Conservation (phyloP, 2,888 invertebrate genomes). For the Oligia fasciuncula region DNA sequence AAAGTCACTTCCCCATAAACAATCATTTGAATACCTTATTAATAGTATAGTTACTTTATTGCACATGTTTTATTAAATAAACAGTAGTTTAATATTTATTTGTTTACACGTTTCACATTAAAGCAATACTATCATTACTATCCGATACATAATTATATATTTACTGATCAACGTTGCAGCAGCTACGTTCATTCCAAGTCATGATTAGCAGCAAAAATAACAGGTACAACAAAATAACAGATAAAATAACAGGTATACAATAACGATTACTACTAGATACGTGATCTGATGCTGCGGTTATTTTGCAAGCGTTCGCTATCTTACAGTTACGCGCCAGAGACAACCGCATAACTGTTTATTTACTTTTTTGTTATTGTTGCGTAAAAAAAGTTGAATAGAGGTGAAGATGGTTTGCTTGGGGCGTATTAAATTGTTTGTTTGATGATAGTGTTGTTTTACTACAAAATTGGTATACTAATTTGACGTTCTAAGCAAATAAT, state of each 20-base stretch:
- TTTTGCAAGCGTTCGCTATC: conserved; percentile 61
- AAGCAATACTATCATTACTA: background rate
- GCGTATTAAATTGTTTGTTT: conserved; percentile 10
- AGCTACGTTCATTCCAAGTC: conserved; percentile 8
- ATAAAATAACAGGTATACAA: conserved; percentile 32
- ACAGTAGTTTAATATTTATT: background rate
- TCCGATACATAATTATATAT: conserved; percentile 7
- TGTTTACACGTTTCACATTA: background rate
- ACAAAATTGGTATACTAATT: background rate
- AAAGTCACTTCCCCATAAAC: background rate
- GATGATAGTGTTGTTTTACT: background rate
- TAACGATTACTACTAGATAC: conserved; percentile 46
- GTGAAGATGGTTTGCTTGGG: conserved; percentile 36
- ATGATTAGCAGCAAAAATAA: conserved; percentile 37
- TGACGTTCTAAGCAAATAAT: background rate
- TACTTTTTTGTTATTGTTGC: conserved; percentile 46
- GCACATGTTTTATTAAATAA: background rate
- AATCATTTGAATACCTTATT: background rate
- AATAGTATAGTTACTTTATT: background rate
- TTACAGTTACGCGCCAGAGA: conserved; percentile 57
- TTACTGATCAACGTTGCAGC: conserved; percentile 14
- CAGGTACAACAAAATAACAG: conserved; percentile 29
- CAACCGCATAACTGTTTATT: conserved; percentile 59
- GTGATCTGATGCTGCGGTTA: conserved; percentile 59
- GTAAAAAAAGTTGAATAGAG: conserved; percentile 46